Conservation (phyloP, 2,888 invertebrate species). For the Lacanobia oleracea region DNA sequence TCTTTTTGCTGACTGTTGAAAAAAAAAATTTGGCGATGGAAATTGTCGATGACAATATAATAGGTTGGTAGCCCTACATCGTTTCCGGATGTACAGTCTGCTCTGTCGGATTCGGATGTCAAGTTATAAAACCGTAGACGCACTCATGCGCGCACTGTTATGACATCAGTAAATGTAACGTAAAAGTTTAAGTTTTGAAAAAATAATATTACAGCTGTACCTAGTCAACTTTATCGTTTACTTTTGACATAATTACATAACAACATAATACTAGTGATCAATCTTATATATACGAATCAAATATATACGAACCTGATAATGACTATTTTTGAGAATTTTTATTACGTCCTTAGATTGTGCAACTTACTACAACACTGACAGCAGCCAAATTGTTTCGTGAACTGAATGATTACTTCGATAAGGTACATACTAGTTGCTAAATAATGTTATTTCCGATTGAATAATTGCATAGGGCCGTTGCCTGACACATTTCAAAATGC, state of each 20-base stretch:
- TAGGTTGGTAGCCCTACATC: constrained; percentile 64
- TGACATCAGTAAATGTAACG: constrained; percentile 2
- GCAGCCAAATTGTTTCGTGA: constrained; percentile 40
- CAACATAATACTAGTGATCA: not conserved
- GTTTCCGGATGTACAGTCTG: constrained; percentile 54
- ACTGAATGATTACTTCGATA: constrained; percentile 47
- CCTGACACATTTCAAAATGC: constrained; percentile 23
- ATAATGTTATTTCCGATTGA: constrained; percentile 49
- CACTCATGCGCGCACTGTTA: not conserved
- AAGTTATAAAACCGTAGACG: constrained; percentile 10
- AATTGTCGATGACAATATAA: constrained; percentile 63
- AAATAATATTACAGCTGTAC: too few species aligned
- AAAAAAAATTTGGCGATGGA: constrained; percentile 66
- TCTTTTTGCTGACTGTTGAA: constrained; percentile 70
- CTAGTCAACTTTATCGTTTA: not conserved
- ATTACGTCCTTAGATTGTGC: constrained; percentile 42
- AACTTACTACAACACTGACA: constrained; percentile 43
- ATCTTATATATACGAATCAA: not conserved
- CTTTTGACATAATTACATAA: not conserved
- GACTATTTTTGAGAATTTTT: constrained; percentile 22
- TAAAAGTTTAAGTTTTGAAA: not conserved
- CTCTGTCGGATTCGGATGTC: not conserved
- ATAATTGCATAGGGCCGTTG: constrained; percentile 35
- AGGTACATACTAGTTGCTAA: constrained; percentile 38
- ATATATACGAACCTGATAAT: constrained; percentile 42